Percentiles rank a stretch among this genome's conserved stretches.
phyloP scores from a whole-genome alignment of 2,888 invertebrate species.

The Drosophila lacicola region DNA sequence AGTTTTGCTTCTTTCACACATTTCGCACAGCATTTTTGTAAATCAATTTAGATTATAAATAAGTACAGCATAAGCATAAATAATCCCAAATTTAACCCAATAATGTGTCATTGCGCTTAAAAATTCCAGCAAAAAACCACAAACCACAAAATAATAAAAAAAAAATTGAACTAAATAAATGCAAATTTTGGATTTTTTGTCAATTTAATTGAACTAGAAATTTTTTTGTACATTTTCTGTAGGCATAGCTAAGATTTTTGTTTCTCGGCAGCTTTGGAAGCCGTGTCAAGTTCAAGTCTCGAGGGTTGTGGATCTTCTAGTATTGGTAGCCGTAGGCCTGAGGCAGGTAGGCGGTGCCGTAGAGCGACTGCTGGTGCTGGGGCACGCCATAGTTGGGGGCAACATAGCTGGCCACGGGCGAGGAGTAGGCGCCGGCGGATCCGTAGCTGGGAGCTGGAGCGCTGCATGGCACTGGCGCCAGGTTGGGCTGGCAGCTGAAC shows the following conservation, averaged over 20 bases:
- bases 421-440: slow-evolving; percentile 77
- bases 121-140: no score
- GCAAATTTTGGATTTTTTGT: background rate
- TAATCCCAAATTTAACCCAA: no score
- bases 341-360: slow-evolving; percentile 57
- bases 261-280: slow-evolving; percentile 33
- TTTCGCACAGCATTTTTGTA: no score
- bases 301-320: slow-evolving; percentile 34
- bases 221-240: slow-evolving; percentile 57
- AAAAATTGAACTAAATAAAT: background rate
- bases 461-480: slow-evolving; percentile 78
- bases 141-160: no score
- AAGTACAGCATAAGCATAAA: no score
- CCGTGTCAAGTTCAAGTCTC: slow-evolving; percentile 16
- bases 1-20: no score
- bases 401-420: slow-evolving; percentile 70
- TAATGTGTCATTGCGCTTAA: no score
- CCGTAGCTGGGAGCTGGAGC: slow-evolving; percentile 64
- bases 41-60: no score
- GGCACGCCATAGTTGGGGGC: slow-evolving; percentile 71
- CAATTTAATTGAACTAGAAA: slow-evolving; percentile 47
- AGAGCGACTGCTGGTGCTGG: slow-evolving; percentile 60
- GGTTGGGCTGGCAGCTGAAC: slow-evolving; percentile 79
- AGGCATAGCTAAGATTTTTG: slow-evolving; percentile 30
- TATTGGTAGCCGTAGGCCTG: slow-evolving; percentile 64